Evolutionary conservation across 2,888 invertebrate genomes (phyloP).

Genomic region (Andrena bucephala): DNA sequence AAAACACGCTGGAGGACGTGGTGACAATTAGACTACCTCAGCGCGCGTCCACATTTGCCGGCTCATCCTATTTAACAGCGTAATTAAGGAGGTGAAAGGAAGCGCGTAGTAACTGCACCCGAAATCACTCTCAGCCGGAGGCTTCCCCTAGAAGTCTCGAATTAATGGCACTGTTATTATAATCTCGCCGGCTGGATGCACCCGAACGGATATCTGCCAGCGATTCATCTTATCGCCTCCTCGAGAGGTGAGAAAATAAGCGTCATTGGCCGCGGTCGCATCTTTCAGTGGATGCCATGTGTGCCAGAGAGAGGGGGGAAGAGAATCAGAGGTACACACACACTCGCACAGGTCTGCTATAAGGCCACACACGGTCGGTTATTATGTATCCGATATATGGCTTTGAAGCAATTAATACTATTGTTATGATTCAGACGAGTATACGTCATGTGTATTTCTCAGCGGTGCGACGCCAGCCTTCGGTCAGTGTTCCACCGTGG

Average conservation of each 20-base stretch:
- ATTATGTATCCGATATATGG: slow-evolving; percentile 83
- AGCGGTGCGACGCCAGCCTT: slow-evolving; percentile 70
- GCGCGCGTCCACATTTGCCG: no score
- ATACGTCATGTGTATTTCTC: slow-evolving; percentile 73
- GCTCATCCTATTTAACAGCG: no score
- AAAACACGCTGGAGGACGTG: background rate
- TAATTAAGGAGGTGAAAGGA: no score
- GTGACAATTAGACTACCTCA: background rate
- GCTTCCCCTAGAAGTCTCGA: background rate
- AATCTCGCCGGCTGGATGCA: background rate
- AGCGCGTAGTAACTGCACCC: no score
- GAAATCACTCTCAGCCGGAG: background rate
- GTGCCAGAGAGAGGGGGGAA: slow-evolving; percentile 30
- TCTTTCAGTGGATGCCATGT: slow-evolving; percentile 37
- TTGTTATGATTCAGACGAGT: slow-evolving; percentile 83
- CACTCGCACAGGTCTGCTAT: slow-evolving; percentile 18
- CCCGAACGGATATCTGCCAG: background rate
- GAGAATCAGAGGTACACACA: background rate
- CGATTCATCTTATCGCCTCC: slow-evolving; percentile 24
- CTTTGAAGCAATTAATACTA: slow-evolving; percentile 83
- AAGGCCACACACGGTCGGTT: slow-evolving; percentile 73
- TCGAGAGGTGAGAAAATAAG: slow-evolving; percentile 46
- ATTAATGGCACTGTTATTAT: slow-evolving; percentile 5
- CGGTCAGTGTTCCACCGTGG: slow-evolving; percentile 61
- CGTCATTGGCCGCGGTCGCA: slow-evolving; percentile 63